Base-by-base conservation (phyloP, 2,113 vertebrate species). In the Cololabis saira region DNA sequence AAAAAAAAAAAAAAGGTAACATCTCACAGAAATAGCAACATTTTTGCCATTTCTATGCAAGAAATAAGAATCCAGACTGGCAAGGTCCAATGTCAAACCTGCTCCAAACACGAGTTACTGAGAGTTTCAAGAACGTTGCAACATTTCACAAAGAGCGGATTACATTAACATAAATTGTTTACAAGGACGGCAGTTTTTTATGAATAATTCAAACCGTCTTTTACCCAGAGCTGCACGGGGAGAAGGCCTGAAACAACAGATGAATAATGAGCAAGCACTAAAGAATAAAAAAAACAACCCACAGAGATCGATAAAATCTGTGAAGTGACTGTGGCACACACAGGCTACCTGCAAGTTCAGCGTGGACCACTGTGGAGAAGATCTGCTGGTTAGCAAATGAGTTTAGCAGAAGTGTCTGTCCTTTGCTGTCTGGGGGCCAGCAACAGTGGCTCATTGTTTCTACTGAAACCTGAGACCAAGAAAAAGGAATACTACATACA, bases 401-500 rank as follows among this genome's bases (percentile, higher is more conserved):
- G 92, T 92, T 90, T 93, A 93, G 93, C 95, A 95, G 94, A 94
- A 93, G 90, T 87, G 90, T 92, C 92, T 92, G 94, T 94, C 93
- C 93, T 94, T 91, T 92, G 89, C 92, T 91, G 93, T 92, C 93
- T 95, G 89, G 77, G 90, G 78, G 3, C 24, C 89, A 78, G 89
- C 93, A 85, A 92, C 91, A 94, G 87, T 83, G 86, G 37, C 75
- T 93, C 93, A 95, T 96, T 96, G 95, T 96, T 94, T 95, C 92
- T 87, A 74, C 77, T 93, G 96, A 96, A 98, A 98, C 90, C 90
- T 92, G 94, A 98, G 90, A 86, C 93, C 92, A 87, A 94, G 92
- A 94, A 93, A 8, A 95, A 92, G 55, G 72, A 93, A 92, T 92
- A 92, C 91, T 81, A 94, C 78, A 89, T 85, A 92, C 89, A 93